A percentile compares a stretch with the other conserved stretches of the same genome.
phyloP scores from a whole-genome alignment of 2,888 invertebrate species.

The Temnothorax unifasciatus region DNA sequence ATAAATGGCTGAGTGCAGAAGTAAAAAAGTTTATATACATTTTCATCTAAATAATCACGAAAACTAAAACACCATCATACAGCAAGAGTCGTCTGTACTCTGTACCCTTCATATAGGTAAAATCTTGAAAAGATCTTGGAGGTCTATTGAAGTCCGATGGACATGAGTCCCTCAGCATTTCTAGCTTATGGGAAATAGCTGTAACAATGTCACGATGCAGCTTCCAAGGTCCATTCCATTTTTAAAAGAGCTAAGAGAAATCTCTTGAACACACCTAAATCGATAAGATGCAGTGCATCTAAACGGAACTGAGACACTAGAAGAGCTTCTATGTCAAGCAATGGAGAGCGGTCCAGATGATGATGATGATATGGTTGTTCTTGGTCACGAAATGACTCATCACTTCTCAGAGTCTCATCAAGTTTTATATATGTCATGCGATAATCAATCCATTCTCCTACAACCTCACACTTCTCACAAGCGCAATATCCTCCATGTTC shows the following conservation, averaged over 20 bases:
- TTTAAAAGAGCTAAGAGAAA: conserved; percentile 21
- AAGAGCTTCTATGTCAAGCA: conserved; percentile 16
- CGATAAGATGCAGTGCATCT: conserved; percentile 20
- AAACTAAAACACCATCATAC: conserved; percentile 34
- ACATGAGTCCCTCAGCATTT: conserved; percentile 26
- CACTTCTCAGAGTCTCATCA: conserved; percentile 28
- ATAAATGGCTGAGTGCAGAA: conserved; percentile 5
- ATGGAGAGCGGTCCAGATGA: conserved; percentile 15
- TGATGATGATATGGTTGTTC: conserved; percentile 32
- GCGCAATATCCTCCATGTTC: too few relatives aligned
- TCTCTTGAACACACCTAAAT: conserved; percentile 21
- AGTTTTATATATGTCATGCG: conserved; percentile 32
- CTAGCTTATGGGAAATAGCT: conserved; percentile 35
- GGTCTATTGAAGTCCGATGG: conserved; percentile 29
- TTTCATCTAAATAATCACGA: conserved; percentile 4
- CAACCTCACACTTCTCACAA: conserved; percentile 32
- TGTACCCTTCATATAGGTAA: neutral
- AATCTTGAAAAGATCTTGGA: conserved; percentile 21
- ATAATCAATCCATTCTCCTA: conserved; percentile 35
- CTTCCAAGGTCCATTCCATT: conserved; percentile 26
- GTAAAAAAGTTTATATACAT: conserved; percentile 36
- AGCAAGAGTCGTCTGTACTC: conserved; percentile 25
- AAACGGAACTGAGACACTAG: conserved; percentile 31
- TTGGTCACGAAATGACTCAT: conserved; percentile 24
- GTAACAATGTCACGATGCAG: conserved; percentile 14